Evolutionary conservation across 2,113 vertebrate species (phyloP), one percentile per base, ranked within the genome.

Genomic region (Nothoprocta perdicaria): DNA sequence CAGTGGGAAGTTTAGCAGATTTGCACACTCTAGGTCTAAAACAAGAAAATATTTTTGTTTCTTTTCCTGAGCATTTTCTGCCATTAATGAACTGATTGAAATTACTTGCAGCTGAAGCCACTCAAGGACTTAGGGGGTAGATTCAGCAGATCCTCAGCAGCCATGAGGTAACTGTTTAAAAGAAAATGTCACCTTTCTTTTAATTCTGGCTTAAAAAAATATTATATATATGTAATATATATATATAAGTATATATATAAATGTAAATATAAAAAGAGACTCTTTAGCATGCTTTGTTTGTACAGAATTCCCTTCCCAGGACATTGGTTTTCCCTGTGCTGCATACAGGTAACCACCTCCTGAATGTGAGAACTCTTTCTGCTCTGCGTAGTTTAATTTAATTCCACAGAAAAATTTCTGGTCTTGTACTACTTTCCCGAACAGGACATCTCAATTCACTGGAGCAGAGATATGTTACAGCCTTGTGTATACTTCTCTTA

Each of bases 341-440:
- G 3, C 61, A 14, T 33, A 11, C 33, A 57, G 40, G 31, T 72
- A 50, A 7, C 22, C 16, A 23, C 5, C 7, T 33, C 8, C 35
- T 76, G 60, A 83, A 48, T 26, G 9, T 35, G 23, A 62, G 15
- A 77, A 35, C 53, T 71, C 29, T 12, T 88, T 74, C 26, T 66
- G 7, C 8, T 76, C n/a, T 45, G n/a, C 24, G 33, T 45, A 40
- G 35, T 26, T 68, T 52, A 35, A 17, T 78, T 93, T 93, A 73
- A 81, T 69, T 41, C 27, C 33, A 50, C 21, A 29, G 35, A 62
- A 68, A 81, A 18, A 15, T 73, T 92, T 65, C 48, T 63, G 50
- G n/a, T 89, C 61, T 84, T 68, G 10, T 84, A 24, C 72, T 77
- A 23, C 45, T 93, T 69, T 95, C 35, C 35, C 35, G 82, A 77